Percentiles rank a stretch among this genome's conserved stretches.
Conservation (phyloP, 2,797 vertebrate species). For the Coregonus ussuriensis region DNA sequence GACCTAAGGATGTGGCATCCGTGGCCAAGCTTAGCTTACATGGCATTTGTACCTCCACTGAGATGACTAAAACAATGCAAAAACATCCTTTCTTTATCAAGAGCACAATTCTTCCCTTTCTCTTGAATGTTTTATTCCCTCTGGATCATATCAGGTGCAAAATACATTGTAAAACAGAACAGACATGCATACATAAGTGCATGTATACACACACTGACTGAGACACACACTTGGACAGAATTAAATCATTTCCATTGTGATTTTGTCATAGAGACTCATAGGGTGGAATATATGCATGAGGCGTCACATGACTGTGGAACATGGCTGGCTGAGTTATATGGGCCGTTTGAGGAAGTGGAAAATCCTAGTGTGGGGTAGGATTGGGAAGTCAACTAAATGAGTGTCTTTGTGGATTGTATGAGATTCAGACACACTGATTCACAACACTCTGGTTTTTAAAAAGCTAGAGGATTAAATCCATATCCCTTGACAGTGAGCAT, state of each 20-base stretch:
- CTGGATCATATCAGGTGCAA: too few relatives aligned
- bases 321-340: conserved; percentile 59
- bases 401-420: neutral
- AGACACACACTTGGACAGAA: neutral
- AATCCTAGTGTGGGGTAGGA: conserved; percentile 58
- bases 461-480: neutral
- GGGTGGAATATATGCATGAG: conserved; percentile 12
- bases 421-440: neutral
- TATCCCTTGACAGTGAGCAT: neutral
- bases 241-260: conserved; percentile 7
- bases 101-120: too few relatives aligned
- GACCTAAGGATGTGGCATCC: neutral
- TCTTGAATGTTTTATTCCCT: too few relatives aligned
- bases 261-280: conserved; percentile 19
- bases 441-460: neutral
- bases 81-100: neutral
- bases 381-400: conserved; percentile 55
- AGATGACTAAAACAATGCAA: neutral
- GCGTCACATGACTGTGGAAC: conserved; percentile 69
- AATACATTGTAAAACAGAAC: neutral
- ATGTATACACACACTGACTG: neutral
- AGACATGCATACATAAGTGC: neutral
- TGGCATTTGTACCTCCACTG: neutral
- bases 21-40: too few relatives aligned
- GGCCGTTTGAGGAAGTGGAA: conserved; percentile 71